phyloP scores from a whole-genome alignment of 2,888 invertebrate species.

The Plagodis pulveraria region DNA sequence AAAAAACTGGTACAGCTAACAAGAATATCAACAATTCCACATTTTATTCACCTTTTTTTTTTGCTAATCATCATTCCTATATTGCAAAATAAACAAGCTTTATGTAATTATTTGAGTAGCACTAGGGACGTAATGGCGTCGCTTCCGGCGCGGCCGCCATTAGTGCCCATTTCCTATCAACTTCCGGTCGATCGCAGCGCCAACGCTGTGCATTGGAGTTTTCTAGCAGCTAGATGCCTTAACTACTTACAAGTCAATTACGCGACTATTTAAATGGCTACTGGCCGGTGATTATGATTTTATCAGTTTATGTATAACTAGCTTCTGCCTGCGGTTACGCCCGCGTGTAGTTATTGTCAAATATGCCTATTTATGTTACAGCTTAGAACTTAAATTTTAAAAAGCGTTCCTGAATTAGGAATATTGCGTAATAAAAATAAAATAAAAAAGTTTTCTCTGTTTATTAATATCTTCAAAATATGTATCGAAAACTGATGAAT shows the following conservation, averaged over 20 bases:
- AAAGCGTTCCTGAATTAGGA: too few relatives aligned
- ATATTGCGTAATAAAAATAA: too few relatives aligned
- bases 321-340: too few relatives aligned
- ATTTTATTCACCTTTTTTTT: not conserved
- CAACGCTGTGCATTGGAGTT: constrained; percentile 42
- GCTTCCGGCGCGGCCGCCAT: constrained; percentile 78
- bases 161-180: constrained; percentile 80
- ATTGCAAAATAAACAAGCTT: constrained; percentile 54
- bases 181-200: constrained; percentile 70
- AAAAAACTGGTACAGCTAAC: too few relatives aligned
- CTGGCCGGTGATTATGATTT: constrained; percentile 40
- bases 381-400: too few relatives aligned
- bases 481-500: too few relatives aligned
- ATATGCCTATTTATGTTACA: too few relatives aligned
- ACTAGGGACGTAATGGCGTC: constrained; percentile 76
- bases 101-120: constrained; percentile 80
- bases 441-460: too few relatives aligned
- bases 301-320: constrained; percentile 39
- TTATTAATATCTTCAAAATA: too few relatives aligned
- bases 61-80: not conserved
- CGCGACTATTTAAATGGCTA: constrained; percentile 6
- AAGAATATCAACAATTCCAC: too few relatives aligned
- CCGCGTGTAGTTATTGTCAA: too few relatives aligned
- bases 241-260: constrained; percentile 32
- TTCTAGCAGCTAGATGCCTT: constrained; percentile 38